phyloP scores from a whole-genome alignment of 2,113 vertebrate genomes.

The Labrus mixtus region DNA sequence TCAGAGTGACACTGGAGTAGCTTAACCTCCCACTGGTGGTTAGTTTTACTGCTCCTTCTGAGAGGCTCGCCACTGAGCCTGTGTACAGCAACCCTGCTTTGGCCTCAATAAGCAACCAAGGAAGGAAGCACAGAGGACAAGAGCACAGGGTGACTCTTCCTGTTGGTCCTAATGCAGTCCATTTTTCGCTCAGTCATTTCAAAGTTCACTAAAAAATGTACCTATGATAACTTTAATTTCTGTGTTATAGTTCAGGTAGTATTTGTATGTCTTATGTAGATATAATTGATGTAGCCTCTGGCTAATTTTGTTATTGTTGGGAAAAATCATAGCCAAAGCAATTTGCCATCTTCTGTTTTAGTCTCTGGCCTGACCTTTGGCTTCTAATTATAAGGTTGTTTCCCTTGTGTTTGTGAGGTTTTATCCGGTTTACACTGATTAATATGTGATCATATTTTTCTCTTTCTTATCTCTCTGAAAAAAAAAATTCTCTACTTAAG shows the following conservation, averaged over 20 bases:
- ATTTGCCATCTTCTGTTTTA: not conserved
- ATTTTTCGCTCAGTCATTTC: conserved; percentile 23
- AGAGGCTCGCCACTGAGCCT: conserved; percentile 56
- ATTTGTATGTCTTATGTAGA: not conserved
- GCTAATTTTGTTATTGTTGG: too few relatives aligned
- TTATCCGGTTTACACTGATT: conserved; percentile 34
- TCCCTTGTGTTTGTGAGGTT: conserved; percentile 19
- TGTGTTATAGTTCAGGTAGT: not conserved
- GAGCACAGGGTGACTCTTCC: conserved; percentile 60
- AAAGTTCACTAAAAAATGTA: conserved; percentile 32
- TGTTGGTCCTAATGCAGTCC: conserved; percentile 34
- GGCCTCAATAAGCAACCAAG: conserved; percentile 63
- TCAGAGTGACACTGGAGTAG: conserved; percentile 71
- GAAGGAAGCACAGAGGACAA: conserved; percentile 63
- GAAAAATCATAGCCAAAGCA: not conserved
- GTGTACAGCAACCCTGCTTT: conserved; percentile 46
- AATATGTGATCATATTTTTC: conserved; percentile 33
- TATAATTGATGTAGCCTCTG: not conserved
- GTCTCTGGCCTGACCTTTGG: conserved; percentile 41
- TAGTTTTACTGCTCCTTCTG: conserved; percentile 68
- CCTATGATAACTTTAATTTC: conserved; percentile 2
- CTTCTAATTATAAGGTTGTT: conserved; percentile 33
- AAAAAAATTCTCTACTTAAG: conserved; percentile 38
- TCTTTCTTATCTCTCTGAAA: conserved; percentile 40
- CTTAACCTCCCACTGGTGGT: conserved; percentile 72